These are phyloP conservation scores for Drosophila subobscura DNA, from an alignment of 1,140 invertebrate genomes.

Conservation along the genomic window DNA sequence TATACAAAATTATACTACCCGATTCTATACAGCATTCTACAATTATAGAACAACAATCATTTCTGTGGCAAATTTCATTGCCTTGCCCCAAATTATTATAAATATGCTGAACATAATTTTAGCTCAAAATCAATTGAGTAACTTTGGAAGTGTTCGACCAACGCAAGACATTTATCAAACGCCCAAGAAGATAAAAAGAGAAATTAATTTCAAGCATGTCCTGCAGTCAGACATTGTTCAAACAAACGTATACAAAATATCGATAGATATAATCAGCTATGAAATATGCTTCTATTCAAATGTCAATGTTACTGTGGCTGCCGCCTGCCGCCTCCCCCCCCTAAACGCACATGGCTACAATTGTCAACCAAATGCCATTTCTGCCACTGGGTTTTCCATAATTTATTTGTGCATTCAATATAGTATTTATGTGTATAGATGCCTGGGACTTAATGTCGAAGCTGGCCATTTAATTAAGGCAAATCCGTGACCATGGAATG, in stretches of 20 bases:
- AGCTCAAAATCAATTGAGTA: no score
- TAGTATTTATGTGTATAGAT: slow-evolving; percentile 16
- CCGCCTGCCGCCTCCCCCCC: neutral
- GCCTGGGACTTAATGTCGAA: slow-evolving; percentile 42
- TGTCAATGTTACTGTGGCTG: slow-evolving; percentile 17
- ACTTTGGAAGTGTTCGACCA: no score
- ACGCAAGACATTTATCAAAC: no score
- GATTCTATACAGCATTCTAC: no score
- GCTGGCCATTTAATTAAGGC: slow-evolving; percentile 61
- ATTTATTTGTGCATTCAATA: slow-evolving; percentile 33
- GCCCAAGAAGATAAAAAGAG: neutral
- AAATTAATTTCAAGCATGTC: neutral
- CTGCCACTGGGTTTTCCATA: slow-evolving; percentile 47
- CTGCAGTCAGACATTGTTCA: slow-evolving; percentile 4
- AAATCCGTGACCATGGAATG: slow-evolving; percentile 33
- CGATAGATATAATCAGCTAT: slow-evolving; percentile 31
- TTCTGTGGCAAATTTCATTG: no score
- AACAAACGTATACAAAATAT: slow-evolving; percentile 10
- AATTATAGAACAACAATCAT: no score
- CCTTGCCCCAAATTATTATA: no score
- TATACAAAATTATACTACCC: no score
- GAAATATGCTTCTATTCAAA: slow-evolving; percentile 28
- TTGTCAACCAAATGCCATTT: slow-evolving; percentile 29
- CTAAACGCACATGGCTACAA: slow-evolving; percentile 3
- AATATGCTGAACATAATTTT: no score